Evolutionary conservation across 2,113 vertebrate genomes (phyloP).

Genomic region (Clarias batrachus): DNA sequence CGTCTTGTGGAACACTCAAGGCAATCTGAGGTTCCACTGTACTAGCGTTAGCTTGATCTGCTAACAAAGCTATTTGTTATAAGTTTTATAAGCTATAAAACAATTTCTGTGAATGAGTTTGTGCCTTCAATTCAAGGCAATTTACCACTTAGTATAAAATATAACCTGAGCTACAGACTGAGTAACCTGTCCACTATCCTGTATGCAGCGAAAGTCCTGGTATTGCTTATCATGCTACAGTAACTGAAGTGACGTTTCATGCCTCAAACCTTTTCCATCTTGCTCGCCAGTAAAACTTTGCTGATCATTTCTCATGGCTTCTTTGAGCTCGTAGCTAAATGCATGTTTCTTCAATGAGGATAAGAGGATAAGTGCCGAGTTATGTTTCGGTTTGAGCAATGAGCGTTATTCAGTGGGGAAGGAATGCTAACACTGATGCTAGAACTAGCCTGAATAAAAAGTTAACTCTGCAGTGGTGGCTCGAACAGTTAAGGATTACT

Average conservation of each 20-base stretch:
- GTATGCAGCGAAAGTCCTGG: not conserved
- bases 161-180: not conserved
- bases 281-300: not conserved
- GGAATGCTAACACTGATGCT: not conserved
- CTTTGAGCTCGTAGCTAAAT: not conserved
- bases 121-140: not conserved
- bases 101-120: not conserved
- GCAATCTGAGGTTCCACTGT: too few relatives aligned
- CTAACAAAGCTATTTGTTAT: not conserved
- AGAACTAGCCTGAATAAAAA: too few relatives aligned
- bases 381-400: not conserved
- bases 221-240: too few relatives aligned
- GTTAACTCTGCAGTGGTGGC: too few relatives aligned
- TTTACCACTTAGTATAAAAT: not conserved
- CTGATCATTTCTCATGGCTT: not conserved
- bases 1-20: too few relatives aligned
- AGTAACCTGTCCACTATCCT: not conserved
- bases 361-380: not conserved
- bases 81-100: too few relatives aligned
- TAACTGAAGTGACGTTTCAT: too few relatives aligned
- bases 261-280: too few relatives aligned
- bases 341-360: not conserved
- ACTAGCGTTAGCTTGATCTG: not conserved
- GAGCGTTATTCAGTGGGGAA: not conserved
- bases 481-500: too few relatives aligned